Base-by-base conservation (phyloP, 2,888 invertebrate genomes). In the Hirtodrosophila confusa region DNA sequence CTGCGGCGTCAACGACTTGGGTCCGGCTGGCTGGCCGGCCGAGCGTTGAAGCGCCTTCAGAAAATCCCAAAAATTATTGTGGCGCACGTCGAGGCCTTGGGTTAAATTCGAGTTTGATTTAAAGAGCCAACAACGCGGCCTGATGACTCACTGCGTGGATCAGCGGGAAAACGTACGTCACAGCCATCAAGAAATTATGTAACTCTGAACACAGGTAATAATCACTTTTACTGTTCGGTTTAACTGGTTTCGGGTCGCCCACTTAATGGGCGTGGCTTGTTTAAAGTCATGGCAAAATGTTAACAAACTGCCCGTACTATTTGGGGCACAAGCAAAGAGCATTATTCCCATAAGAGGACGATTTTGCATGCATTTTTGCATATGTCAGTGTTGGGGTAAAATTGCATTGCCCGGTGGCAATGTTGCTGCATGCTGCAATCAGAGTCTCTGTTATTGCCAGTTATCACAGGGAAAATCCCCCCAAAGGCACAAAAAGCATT, bases 31-130 rank as follows among this genome's bases (percentile, higher is more conserved):
- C 50, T 47, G 41, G 36, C 44, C 29, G 29, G 17, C 43, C 43
- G 33, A 44, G 53, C 72, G 58, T 17, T 17, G 17, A 17, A 56
- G 72, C 45, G 89, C 87, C 87, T 88, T 88, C 64, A 89, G 89
- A 89, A 88, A 88, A 80, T 72, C 87, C 87, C 88, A 87, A 89
- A 17, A 88, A 60, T 72, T 75, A 71, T 79, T 67, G 80, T 79
- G 77, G 80, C 86, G 70, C 79, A 87, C 76, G 79, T 73, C 69
- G 79, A 57, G 89, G 80, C 89, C 89, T 85, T 85, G 84, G 69
- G 62, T 88, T 74, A 74, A 88, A 85, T 83, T 83, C 45, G 62
- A 86, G 60, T 88, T 31, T 86, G 69, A 86, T 88, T 86, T 82
- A 57, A 82, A 82, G 88, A 86, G 82, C 43, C 61, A 71, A 73